phyloP scores from a whole-genome alignment of 2,888 invertebrate species.

The Metellina segmentata region DNA sequence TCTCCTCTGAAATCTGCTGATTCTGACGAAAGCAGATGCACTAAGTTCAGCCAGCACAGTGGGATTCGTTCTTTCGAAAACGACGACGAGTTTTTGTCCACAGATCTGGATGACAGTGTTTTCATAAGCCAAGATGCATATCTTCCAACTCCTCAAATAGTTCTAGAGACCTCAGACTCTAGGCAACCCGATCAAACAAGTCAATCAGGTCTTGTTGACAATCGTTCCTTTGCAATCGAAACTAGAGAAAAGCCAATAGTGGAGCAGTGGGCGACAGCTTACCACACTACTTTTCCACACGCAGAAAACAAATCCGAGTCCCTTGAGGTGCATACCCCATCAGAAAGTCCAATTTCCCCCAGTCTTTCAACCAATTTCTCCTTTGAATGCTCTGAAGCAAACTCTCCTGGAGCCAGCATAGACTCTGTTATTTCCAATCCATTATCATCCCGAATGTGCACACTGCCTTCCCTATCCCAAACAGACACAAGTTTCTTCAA shows the following conservation, averaged over 20 bases:
- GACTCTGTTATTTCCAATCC: slow-evolving; percentile 68
- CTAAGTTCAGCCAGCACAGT: slow-evolving; percentile 61
- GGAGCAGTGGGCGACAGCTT: slow-evolving; percentile 14
- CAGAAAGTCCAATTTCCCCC: slow-evolving; percentile 51
- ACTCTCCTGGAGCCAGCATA: slow-evolving; percentile 52
- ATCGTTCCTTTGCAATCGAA: slow-evolving; percentile 31
- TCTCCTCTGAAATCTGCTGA: slow-evolving; percentile 35
- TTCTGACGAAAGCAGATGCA: slow-evolving; percentile 54
- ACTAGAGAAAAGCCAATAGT: not conserved
- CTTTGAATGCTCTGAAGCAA: slow-evolving; percentile 60
- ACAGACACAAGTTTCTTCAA: slow-evolving; percentile 68
- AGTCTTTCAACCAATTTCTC: slow-evolving; percentile 59
- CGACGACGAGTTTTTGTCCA: slow-evolving; percentile 48
- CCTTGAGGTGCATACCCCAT: slow-evolving; percentile 54
- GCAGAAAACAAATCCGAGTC: slow-evolving; percentile 66
- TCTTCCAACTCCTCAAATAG: slow-evolving; percentile 62
- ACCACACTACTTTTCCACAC: slow-evolving; percentile 33
- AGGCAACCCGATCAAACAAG: slow-evolving; percentile 16
- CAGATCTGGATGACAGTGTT: slow-evolving; percentile 71
- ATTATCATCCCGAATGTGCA: slow-evolving; percentile 40
- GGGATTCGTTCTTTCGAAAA: slow-evolving; percentile 67
- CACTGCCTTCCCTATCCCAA: slow-evolving; percentile 48
- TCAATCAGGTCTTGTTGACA: slow-evolving; percentile 9
- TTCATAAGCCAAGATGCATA: slow-evolving; percentile 54
- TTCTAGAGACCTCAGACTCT: slow-evolving; percentile 47